Percentiles rank a stretch among this genome's conserved stretches.
phyloP scores from a whole-genome alignment of 2,888 invertebrate species.

The Griposia aprilina region DNA sequence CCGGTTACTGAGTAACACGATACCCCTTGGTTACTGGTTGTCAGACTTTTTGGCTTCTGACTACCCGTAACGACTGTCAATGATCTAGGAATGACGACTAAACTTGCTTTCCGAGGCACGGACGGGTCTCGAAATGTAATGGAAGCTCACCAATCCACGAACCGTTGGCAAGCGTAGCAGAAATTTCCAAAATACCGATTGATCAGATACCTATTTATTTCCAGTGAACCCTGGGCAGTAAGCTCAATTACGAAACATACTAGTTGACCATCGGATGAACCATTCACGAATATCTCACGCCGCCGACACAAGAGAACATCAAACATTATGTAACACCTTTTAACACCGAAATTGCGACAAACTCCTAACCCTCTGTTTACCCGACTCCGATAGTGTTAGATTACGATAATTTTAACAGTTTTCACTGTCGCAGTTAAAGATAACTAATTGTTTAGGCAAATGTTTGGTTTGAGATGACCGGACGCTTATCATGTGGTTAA shows the following conservation, averaged over 20 bases:
- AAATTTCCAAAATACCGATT: neutral
- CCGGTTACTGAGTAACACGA: too few species aligned
- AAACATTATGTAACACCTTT: slow-evolving; percentile 30
- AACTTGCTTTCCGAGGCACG: too few species aligned
- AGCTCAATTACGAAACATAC: neutral
- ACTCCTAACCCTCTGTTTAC: slow-evolving; percentile 34
- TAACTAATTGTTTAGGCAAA: slow-evolving; percentile 63
- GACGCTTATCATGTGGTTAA: slow-evolving; percentile 51
- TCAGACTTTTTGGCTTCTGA: too few species aligned
- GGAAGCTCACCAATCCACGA: too few species aligned
- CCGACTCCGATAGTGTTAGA: slow-evolving; percentile 41
- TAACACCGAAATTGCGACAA: slow-evolving; percentile 54
- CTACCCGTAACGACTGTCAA: too few species aligned
- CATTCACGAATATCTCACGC: slow-evolving; percentile 2
- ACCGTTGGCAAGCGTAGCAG: neutral
- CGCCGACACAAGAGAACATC: slow-evolving; percentile 10
- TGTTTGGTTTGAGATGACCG: slow-evolving; percentile 54
- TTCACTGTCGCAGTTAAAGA: slow-evolving; percentile 53
- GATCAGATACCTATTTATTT: neutral
- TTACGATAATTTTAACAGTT: slow-evolving; percentile 58
- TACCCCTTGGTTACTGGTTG: too few species aligned
- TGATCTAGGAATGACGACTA: too few species aligned
- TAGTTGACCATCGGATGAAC: neutral
- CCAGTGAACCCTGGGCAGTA: too few species aligned
- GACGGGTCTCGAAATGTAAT: too few species aligned